Evolutionary conservation across 2,113 vertebrate genomes (phyloP), one percentile per base, ranked within the genome.

Genomic region (Phainopepla nitens): DNA sequence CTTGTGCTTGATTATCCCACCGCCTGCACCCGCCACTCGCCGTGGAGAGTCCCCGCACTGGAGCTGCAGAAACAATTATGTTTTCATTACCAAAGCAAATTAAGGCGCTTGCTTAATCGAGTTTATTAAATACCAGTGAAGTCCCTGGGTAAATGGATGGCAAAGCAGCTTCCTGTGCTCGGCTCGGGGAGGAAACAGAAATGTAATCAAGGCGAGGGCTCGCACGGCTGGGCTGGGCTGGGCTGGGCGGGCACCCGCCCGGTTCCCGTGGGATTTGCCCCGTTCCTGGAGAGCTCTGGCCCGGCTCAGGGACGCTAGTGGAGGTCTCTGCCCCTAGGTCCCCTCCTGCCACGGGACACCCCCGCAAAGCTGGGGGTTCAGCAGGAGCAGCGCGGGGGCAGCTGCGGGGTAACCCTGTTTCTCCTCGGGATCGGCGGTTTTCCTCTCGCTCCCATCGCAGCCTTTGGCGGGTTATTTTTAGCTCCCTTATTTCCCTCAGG

Each of bases 51-150:
- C 82, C 86, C 95, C 27, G 42, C 87, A n/a, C 72, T 85, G 90
- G 87, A 79, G 80, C 96, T 90, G 96, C 96, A 95, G 94, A 94
- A 96, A 96, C 94, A 96, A 96, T 97, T 97, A 95, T 96, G 95
- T 95, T 96, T 97, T 93, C 95, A 97, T 96, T 96, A 96, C 64
- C 31, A 94, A 96, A 96, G 95, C 96, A 96, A 97, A 97, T 97
- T 88, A 97, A 97, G 96, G 97, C 68, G 25, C 91, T 87, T 94
- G 96, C 96, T 95, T 97, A 96, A 97, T 95, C 50, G 89, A 95
- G 94, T 97, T 96, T 96, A 96, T 97, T 97, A 97, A 97, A 97
- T 95, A 96, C 94, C 91, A 96, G 11, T 94, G 94, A 94, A 89
- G 82, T 96, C 96, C 94, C 89, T 89, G 87, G 94, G 91, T 84